Evolutionary conservation across 2,888 invertebrate genomes (phyloP), one percentile per base, ranked within the genome.

Genomic region (Brachypalpus laphriformis): DNA sequence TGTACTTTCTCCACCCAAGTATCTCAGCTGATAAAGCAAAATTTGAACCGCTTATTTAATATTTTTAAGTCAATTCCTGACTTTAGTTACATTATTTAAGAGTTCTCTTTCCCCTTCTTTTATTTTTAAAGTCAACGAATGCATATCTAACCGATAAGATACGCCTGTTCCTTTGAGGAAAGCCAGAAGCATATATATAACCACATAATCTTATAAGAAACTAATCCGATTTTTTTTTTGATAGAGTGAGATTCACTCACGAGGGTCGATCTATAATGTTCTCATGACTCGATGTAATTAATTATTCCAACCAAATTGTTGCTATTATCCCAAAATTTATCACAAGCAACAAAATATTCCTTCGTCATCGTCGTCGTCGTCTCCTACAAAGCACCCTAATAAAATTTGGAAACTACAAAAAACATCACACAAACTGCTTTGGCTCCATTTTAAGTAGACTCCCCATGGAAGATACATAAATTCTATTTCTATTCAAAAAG

Each of bases 251-350:
- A 20, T 11, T 14, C 14, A 40, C 40, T 14, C 40, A 40, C 54
- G 28, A 14, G 14, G 18, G 16, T 34, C 56, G n/a, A n/a, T n/a
- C 11, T 14, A 14, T 9, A 28, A n/a, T 5, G n/a, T 20, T 65
- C 34, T 34, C 22, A 49, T 18, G 28, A 34, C 14, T 51, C 37
- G 51, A n/a, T n/a, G 8, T 7, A 68, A 82, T 70, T 76, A 76
- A 82, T 82, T 61, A 82, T 71, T 70, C 68, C 49, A 51, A 42
- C 63, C 70, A 76, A 71, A 66, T 28, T 56, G 31, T 81, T 57
- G 56, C 47, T 59, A 76, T 75, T 82, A 71, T 82, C 82, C 70
- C 4, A 22, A 57, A 65, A 82, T 82, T 82, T 82, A 82, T 82
- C 63, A 70, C 81, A 82, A 56, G 14, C 70, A 82, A 82, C 68